phyloP scores from a whole-genome alignment of 2,888 invertebrate species.

The Drosophila borealis region DNA sequence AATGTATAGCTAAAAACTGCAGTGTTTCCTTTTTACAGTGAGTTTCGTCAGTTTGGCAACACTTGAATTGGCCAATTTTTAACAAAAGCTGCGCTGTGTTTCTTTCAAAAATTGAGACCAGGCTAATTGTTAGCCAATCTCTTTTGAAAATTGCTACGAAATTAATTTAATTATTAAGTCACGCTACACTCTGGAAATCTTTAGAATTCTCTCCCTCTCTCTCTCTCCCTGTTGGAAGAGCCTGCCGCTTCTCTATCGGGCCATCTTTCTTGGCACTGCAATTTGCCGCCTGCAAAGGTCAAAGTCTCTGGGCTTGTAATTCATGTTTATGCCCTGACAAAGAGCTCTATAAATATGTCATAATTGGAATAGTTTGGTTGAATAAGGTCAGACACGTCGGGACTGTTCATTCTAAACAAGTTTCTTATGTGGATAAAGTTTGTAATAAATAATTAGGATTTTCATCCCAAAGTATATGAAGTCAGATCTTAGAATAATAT shows the following conservation, averaged over 20 bases:
- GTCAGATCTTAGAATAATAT: too few species aligned
- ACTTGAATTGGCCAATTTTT: not conserved
- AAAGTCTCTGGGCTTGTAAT: not conserved
- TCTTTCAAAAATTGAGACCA: not conserved
- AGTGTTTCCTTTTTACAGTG: constrained; percentile 1
- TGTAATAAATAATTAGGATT: too few species aligned
- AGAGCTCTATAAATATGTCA: not conserved
- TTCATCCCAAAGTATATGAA: too few species aligned
- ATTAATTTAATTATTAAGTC: not conserved
- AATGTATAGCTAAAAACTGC: not conserved
- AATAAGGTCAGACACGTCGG: too few species aligned
- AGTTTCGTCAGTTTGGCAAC: constrained; percentile 1
- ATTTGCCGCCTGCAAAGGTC: constrained; percentile 9
- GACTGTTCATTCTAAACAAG: too few species aligned
- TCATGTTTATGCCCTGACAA: not conserved
- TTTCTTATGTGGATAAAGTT: too few species aligned
- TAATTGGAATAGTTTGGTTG: too few species aligned
- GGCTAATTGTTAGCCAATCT: constrained; percentile 1
- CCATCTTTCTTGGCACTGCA: constrained; percentile 17
- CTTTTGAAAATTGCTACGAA: not conserved
- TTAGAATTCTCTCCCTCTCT: not conserved
- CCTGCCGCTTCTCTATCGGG: not conserved
- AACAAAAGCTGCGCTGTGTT: too few species aligned
- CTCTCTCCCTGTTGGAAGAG: not conserved
- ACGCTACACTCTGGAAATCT: not conserved